Evolutionary conservation across 2,888 invertebrate species (phyloP), one percentile per base, ranked within the genome.

Genomic region (Pristionchus japonicus): DNA sequence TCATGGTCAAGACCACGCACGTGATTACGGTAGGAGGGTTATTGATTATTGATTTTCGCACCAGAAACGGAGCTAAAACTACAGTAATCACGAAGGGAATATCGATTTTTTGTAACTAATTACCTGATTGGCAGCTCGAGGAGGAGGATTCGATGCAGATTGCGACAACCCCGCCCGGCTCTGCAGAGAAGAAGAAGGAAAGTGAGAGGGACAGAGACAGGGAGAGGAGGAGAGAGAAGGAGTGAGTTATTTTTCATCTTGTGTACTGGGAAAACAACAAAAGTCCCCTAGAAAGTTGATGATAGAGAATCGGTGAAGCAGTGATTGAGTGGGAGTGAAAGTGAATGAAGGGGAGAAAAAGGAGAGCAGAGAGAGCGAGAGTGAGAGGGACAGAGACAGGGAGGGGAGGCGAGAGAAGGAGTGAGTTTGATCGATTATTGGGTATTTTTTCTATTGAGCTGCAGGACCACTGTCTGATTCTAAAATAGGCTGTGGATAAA

Each of bases 91-190:
- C n/a, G n/a, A n/a, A 3, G 4, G 2, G 34, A 70, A 13, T 70
- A 70, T 17, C 70, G 34, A 70, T 70, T 70, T 70, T 37, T 43
- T 77, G 4, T 74, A 37, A 40, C 43, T 77, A 20, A 27, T 27
- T 47, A 0, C n/a, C 9, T 27, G n/a, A 20, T 43, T 77, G 34
- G 43, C 77, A 77, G 77, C n/a, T 77, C 43, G 77, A 77, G 27
- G 77, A 77, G n/a, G 77, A 77, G 9, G 77, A 77, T 15, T 20
- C 6, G 23, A 77, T 77, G 77, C 77, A 77, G 47, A 77, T 77
- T 0, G 23, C 77, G 47, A 77, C 77, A 27, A 77, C 77, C 1
- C 77, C 77, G 13, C 47, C 77, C 11, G 20, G 20, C 11, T 37
- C 34, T 17, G 43, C n/a, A 15, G 43, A 77, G 77, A 77, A 47